These are phyloP conservation scores for Solenopsis invicta DNA, from an alignment of 1,140 invertebrate species.

Conservation along the genomic window DNA sequence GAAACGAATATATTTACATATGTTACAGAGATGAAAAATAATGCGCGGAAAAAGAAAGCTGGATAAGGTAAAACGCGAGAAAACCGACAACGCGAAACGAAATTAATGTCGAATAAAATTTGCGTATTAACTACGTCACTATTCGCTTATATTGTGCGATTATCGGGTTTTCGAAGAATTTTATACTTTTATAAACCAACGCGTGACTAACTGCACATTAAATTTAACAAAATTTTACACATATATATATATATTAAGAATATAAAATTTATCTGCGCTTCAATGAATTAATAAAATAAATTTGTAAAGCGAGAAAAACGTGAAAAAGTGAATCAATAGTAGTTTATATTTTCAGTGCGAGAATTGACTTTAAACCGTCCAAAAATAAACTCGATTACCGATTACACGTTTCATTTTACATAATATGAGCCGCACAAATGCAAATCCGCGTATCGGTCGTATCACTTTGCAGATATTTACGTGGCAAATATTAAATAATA, in stretches of 20 bases:
- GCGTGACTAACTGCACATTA: neutral
- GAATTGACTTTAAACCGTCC: neutral
- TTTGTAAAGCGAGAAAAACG: neutral
- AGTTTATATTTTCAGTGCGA: neutral
- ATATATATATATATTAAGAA: neutral
- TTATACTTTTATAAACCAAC: constrained; percentile 17
- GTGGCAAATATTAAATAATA: neutral
- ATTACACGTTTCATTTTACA: neutral
- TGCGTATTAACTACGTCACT: constrained; percentile 28
- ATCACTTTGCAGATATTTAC: neutral
- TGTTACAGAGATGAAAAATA: constrained; percentile 20
- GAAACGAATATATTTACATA: constrained; percentile 7
- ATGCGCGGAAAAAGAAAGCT: constrained; percentile 9
- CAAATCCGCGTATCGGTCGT: neutral
- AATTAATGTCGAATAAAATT: constrained; percentile 30
- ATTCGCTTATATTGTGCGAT: constrained; percentile 9
- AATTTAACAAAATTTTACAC: constrained; percentile 9
- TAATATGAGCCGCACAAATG: neutral
- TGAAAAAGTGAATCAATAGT: neutral
- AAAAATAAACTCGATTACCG: neutral
- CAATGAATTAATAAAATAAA: constrained; percentile 27
- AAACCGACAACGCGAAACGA: neutral
- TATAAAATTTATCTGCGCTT: neutral
- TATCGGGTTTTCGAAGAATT: constrained; percentile 17
- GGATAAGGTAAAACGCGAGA: constrained; percentile 34